These are phyloP conservation scores for Penaeus indicus DNA, from an alignment of 1,140 invertebrate genomes.

Conservation along the genomic window DNA sequence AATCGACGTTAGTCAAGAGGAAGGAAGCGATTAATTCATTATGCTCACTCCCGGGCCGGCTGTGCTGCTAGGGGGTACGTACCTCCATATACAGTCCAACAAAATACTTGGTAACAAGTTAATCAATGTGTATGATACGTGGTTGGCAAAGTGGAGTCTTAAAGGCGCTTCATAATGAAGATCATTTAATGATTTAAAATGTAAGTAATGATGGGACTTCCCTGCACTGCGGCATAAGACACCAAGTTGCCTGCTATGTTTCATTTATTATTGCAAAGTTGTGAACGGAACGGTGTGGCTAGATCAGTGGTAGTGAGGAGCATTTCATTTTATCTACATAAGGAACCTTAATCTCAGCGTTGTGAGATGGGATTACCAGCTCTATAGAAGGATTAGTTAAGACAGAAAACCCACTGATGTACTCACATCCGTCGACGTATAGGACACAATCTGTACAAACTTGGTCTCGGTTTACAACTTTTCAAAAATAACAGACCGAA, in stretches of 20 bases:
- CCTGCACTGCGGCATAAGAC: background rate
- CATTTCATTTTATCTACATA: too few species aligned
- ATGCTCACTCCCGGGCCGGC: slow-evolving; percentile 24
- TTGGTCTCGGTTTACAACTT: slow-evolving; percentile 11
- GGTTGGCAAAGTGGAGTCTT: slow-evolving; percentile 21
- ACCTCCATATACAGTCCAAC: too few species aligned
- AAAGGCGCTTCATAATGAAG: background rate
- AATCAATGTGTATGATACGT: slow-evolving; percentile 2
- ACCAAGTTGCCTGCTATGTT: slow-evolving; percentile 1
- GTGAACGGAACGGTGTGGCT: too few species aligned
- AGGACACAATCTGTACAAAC: background rate
- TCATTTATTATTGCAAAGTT: too few species aligned
- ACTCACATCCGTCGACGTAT: too few species aligned
- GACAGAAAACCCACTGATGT: too few species aligned
- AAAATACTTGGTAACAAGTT: too few species aligned
- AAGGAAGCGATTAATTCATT: slow-evolving; percentile 21
- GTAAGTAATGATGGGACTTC: background rate
- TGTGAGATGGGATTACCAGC: too few species aligned
- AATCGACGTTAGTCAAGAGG: slow-evolving; percentile 9
- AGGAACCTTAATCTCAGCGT: too few species aligned
- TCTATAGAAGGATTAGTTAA: too few species aligned
- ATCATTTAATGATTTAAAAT: slow-evolving; percentile 2
- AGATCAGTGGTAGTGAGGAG: too few species aligned
- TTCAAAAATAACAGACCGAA: slow-evolving; percentile 34
- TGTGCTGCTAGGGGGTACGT: too few species aligned